phyloP scores from a whole-genome alignment of 2,797 vertebrate species.

The Mus minutoides region DNA sequence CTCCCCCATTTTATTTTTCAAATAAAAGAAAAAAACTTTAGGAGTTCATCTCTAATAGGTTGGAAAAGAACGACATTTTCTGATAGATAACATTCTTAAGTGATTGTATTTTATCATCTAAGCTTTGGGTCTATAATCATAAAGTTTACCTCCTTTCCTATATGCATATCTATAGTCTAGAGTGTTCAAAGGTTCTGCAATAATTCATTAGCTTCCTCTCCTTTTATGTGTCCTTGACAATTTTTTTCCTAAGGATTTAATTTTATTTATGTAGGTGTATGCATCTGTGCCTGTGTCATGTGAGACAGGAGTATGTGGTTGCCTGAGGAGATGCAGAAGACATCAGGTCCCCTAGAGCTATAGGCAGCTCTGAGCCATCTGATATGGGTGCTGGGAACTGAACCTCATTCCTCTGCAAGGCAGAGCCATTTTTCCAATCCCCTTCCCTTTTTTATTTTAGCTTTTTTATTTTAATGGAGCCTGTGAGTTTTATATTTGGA shows the following conservation, averaged over 20 bases:
- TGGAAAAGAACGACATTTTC: constrained; percentile 18
- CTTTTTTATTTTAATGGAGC: background rate
- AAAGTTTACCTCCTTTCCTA: background rate
- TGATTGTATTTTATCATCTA: background rate
- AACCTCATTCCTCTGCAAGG: background rate
- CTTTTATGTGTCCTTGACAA: background rate
- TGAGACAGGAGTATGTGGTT: background rate
- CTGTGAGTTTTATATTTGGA: constrained; percentile 30
- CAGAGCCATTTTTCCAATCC: background rate
- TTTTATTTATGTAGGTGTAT: background rate
- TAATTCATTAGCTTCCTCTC: background rate
- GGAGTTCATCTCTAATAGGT: constrained; percentile 33
- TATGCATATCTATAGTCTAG: background rate
- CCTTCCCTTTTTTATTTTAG: background rate
- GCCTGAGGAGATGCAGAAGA: background rate
- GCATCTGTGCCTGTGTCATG: background rate
- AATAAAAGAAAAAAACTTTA: constrained; percentile 59
- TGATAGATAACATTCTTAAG: constrained; percentile 26
- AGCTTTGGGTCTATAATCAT: constrained; percentile 1
- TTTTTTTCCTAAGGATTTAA: background rate
- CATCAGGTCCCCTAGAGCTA: no score
- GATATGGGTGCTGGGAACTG: background rate
- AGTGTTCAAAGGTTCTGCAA: background rate
- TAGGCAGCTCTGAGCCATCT: background rate
- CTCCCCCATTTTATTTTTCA: background rate